Base-by-base conservation (phyloP, 2,797 vertebrate species). In the Muscicapa comitata region DNA sequence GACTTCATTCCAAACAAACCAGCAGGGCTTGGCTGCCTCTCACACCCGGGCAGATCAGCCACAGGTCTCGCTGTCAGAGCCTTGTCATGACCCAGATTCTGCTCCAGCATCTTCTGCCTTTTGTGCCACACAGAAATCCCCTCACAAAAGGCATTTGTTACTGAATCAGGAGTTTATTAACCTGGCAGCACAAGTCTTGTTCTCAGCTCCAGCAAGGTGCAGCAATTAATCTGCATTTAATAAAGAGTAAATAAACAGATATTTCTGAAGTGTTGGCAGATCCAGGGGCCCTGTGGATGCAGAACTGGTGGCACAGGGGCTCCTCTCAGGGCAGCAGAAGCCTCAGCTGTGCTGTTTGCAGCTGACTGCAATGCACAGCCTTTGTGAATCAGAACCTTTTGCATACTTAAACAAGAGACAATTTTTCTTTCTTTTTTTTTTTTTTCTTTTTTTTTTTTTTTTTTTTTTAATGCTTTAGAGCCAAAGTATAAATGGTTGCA, bases 11-110 rank as follows among this genome's bases (percentile, higher is more conserved):
- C 90, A 80, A 81, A 62, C 5, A 61, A 81, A 23, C 8, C 82
- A 48, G 82, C 85, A 93, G 90, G 91, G 70, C 31, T n/a, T 96
- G 94, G 95, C 76, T 68, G 68, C 18, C 4, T 38, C 43, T 90
- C 95, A 91, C 62, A 37, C 5, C 65, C 91, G 9, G 58, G 55
- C 78, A 77, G 89, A 67, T 47, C 20, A 91, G 47, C 78, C 92
- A 91, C 91, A 81, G 89, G 88, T 95, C 70, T 86, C 57, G 7
- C 77, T 94, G 75, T 77, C 50, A 80, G 26, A 78, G 57, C 51
- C 92, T 31, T 85, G 58, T 35, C 86, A 9, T 83, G 94, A 95
- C 96, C 95, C 87, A 95, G 92, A 97, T 96, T 95, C 90, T 25
- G 54, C 79, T 94, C 89, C 94, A 93, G 87, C 53, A 61, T 77